These are phyloP conservation scores for Embiotoca jacksoni DNA, from an alignment of 2,113 vertebrate species.

Conservation along the genomic window DNA sequence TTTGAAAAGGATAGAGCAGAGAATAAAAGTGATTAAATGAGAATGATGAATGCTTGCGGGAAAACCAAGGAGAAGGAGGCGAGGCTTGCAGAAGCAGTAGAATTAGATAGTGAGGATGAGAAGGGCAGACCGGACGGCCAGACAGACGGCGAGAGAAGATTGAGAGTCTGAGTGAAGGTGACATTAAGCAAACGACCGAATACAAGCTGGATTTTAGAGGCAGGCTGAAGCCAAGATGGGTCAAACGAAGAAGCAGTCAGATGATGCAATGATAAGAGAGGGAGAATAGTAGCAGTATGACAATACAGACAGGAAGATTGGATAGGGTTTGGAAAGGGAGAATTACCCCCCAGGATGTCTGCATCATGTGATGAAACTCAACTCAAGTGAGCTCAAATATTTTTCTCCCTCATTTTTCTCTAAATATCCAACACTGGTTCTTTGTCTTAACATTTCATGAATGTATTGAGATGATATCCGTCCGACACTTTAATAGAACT, in stretches of 20 bases:
- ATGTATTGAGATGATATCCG: too few relatives aligned
- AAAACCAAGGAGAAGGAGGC: not conserved
- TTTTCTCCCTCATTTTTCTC: not conserved
- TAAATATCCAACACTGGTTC: too few relatives aligned
- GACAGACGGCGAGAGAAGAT: slow-evolving; percentile 35
- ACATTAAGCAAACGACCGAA: slow-evolving; percentile 50
- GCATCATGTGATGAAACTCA: slow-evolving; percentile 17
- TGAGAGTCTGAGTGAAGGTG: slow-evolving; percentile 46
- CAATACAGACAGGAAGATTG: slow-evolving; percentile 2
- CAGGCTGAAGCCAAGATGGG: not conserved
- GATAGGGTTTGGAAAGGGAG: not conserved
- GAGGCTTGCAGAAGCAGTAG: not conserved
- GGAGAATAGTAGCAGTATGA: not conserved
- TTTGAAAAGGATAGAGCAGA: not conserved
- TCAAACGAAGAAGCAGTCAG: slow-evolving; percentile 11
- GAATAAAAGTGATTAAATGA: slow-evolving; percentile 33
- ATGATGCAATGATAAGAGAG: not conserved
- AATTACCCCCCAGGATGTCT: slow-evolving; percentile 3
- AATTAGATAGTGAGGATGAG: slow-evolving; percentile 33
- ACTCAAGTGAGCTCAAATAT: not conserved
- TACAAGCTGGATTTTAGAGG: slow-evolving; percentile 27
- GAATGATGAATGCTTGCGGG: slow-evolving; percentile 26
- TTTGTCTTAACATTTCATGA: too few relatives aligned
- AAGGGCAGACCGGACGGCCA: slow-evolving; percentile 16
- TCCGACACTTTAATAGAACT: too few relatives aligned